A percentile compares a stretch with the other conserved stretches of the same genome.
These are phyloP conservation scores for Euura saliciscinereae DNA, from an alignment of 1,140 invertebrate species.

Conservation along the genomic window DNA sequence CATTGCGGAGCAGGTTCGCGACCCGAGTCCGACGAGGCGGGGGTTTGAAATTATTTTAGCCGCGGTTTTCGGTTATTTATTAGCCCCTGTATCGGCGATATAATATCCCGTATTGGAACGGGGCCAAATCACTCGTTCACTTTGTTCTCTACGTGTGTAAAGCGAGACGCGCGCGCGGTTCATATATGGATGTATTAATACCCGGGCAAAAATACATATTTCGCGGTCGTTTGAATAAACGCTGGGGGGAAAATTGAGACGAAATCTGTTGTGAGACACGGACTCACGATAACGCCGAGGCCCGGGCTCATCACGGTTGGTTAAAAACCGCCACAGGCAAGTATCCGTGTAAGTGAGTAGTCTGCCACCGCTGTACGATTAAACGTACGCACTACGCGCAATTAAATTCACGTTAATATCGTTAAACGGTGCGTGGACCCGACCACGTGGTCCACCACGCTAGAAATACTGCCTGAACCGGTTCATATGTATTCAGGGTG, in stretches of 20 bases:
- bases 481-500: too few relatives aligned
- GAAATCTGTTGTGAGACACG: too few relatives aligned
- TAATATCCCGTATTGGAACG: slow-evolving; percentile 9
- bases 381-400: slow-evolving; percentile 28
- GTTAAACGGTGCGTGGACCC: slow-evolving; percentile 32
- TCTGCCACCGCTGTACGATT: not conserved
- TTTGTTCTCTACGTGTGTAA: too few relatives aligned
- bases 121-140: not conserved
- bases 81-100: slow-evolving; percentile 8
- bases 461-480: not conserved
- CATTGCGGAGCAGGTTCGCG: slow-evolving; percentile 13
- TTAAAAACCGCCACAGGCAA: not conserved
- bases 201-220: too few relatives aligned
- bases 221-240: too few relatives aligned
- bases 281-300: too few relatives aligned
- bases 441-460: not conserved
- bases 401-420: slow-evolving; percentile 43
- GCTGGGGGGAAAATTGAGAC: too few relatives aligned
- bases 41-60: slow-evolving; percentile 8
- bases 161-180: too few relatives aligned
- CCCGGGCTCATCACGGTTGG: too few relatives aligned
- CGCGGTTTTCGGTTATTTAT: not conserved
- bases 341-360: slow-evolving; percentile 2
- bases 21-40: not conserved
- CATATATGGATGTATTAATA: not conserved